A percentile compares a stretch with the other conserved stretches of the same genome.
Conservation (phyloP, 1,140 invertebrate genomes). For the Formica selysi region DNA sequence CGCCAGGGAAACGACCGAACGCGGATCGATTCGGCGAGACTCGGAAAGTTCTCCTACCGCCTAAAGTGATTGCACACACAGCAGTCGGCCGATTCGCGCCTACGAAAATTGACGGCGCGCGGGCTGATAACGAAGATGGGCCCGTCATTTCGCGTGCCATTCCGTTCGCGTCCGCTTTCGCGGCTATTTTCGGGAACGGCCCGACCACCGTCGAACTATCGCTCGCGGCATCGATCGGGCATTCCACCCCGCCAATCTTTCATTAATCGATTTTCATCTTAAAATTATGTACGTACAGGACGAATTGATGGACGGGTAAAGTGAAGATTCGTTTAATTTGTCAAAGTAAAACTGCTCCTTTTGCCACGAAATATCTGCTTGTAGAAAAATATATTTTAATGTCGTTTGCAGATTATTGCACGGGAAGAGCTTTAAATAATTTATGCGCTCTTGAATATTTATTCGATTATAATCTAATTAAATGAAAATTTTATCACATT, state of each 20-base stretch:
- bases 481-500: background rate
- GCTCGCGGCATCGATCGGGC: constrained; percentile 27
- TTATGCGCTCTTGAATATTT: background rate
- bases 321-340: background rate
- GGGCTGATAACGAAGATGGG: constrained; percentile 73
- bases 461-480: background rate
- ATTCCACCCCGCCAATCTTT: background rate
- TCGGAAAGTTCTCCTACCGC: constrained; percentile 79
- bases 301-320: background rate
- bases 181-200: constrained; percentile 61
- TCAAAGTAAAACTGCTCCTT: background rate
- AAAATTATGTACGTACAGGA: background rate
- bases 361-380: background rate
- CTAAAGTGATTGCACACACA: constrained; percentile 79
- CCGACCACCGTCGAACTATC: constrained; percentile 25
- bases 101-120: constrained; percentile 76
- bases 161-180: constrained; percentile 58
- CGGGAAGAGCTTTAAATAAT: background rate
- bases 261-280: constrained; percentile 37
- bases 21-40: constrained; percentile 84
- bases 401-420: background rate
- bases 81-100: constrained; percentile 71
- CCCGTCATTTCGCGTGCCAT: constrained; percentile 73
- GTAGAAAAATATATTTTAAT: background rate
- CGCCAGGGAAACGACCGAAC: constrained; percentile 64